Evolutionary conservation across 2,113 vertebrate species (phyloP).

Genomic region (Macaca mulatta): DNA sequence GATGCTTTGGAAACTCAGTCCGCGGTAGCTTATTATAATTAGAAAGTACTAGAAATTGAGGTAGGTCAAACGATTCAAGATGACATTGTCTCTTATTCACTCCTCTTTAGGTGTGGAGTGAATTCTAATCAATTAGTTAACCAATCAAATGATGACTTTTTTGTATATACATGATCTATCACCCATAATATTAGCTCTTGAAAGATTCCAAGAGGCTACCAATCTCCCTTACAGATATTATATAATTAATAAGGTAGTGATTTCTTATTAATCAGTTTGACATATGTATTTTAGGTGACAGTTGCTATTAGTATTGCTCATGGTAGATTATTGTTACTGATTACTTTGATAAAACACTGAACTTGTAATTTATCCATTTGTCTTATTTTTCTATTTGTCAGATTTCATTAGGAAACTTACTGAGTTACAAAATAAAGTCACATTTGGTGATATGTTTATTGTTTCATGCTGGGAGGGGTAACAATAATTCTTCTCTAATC

Average conservation of each 20-base stretch:
- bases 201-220: not conserved
- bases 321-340: not conserved
- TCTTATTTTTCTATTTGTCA: not conserved
- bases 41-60: not conserved
- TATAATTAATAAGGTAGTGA: slow-evolving; percentile 68
- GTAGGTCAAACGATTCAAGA: not conserved
- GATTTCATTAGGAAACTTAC: not conserved
- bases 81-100: not conserved
- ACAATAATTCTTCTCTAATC: not conserved
- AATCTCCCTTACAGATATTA: slow-evolving; percentile 61
- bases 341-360: not conserved
- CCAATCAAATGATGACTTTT: not conserved
- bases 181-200: not conserved
- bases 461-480: not conserved
- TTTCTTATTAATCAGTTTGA: slow-evolving; percentile 74
- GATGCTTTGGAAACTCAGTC: not conserved
- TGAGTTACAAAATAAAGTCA: not conserved
- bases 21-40: not conserved
- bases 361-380: not conserved
- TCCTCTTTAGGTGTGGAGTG: not conserved
- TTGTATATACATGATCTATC: not conserved
- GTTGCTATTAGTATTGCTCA: not conserved
- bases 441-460: not conserved
- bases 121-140: not conserved
- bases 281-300: slow-evolving; percentile 56